A percentile compares a stretch with the other conserved stretches of the same genome.
These are phyloP conservation scores for Hypena proboscidalis DNA, from an alignment of 2,888 invertebrate genomes.

Conservation along the genomic window DNA sequence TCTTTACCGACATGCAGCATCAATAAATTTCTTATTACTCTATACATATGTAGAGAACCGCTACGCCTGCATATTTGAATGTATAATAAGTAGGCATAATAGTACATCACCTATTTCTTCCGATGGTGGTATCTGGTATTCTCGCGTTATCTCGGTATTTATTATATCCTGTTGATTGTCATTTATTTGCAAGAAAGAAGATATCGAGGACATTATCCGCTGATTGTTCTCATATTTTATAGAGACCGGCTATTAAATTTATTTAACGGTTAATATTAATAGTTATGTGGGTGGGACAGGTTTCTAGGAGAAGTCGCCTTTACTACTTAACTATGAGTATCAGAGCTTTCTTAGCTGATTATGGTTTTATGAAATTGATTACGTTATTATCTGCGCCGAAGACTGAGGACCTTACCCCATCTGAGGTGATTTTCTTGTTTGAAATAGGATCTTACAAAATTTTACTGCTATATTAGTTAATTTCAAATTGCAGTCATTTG, in stretches of 20 bases:
- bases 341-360: too few relatives aligned
- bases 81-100: constrained; percentile 45
- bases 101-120: constrained; percentile 40
- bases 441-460: too few relatives aligned
- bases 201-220: background rate
- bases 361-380: too few relatives aligned
- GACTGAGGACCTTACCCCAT: too few relatives aligned
- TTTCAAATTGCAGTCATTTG: too few relatives aligned
- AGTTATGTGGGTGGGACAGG: too few relatives aligned
- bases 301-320: too few relatives aligned
- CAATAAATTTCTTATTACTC: constrained; percentile 38
- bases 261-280: background rate
- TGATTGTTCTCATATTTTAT: background rate
- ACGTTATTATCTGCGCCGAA: too few relatives aligned
- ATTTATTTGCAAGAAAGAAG: constrained; percentile 6
- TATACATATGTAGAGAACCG: constrained; percentile 41
- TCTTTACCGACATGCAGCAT: constrained; percentile 22
- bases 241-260: background rate
- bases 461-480: too few relatives aligned
- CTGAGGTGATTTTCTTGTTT: too few relatives aligned
- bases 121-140: constrained; percentile 14
- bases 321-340: too few relatives aligned
- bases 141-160: constrained; percentile 14
- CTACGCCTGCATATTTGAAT: constrained; percentile 56
- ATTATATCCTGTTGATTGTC: constrained; percentile 24